Evolutionary conservation across 2,888 invertebrate genomes (phyloP).

Genomic region (Zygothrica quintamaculata): DNA sequence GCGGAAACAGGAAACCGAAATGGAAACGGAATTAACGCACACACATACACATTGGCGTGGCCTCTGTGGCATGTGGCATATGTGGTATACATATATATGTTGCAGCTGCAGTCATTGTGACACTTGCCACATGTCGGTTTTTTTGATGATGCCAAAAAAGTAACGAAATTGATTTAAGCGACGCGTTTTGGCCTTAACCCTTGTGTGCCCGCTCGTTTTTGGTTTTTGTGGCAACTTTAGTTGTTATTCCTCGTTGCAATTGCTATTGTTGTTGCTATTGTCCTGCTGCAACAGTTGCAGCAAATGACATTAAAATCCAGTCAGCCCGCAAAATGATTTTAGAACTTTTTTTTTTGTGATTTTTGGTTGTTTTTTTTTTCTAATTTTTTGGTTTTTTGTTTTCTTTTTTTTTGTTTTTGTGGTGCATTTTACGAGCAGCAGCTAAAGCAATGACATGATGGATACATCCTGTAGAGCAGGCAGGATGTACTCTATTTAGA

Average conservation of each 20-base stretch:
- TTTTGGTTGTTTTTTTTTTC: slow-evolving; percentile 4
- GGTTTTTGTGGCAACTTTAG: slow-evolving; percentile 45
- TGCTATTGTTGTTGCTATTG: slow-evolving; percentile 2
- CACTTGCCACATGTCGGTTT: slow-evolving; percentile 70
- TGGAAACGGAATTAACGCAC: slow-evolving; percentile 59
- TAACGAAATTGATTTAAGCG: slow-evolving; percentile 70
- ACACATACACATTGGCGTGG: slow-evolving; percentile 42
- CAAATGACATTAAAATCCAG: slow-evolving; percentile 73
- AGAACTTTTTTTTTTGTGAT: slow-evolving; percentile 33
- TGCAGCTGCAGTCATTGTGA: slow-evolving; percentile 33
- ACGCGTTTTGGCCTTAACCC: slow-evolving; percentile 22
- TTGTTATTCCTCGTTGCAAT: slow-evolving; percentile 14
- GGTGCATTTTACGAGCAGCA: slow-evolving; percentile 36
- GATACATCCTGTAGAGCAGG: too few species aligned
- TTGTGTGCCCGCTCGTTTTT: slow-evolving; percentile 18
- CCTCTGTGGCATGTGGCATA: slow-evolving; percentile 47
- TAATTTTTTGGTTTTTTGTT: background rate
- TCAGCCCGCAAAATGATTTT: slow-evolving; percentile 44
- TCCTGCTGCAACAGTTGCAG: slow-evolving; percentile 57
- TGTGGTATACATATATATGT: background rate
- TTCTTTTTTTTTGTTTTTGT: slow-evolving; percentile 15
- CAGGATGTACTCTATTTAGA: too few species aligned
- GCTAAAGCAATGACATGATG: too few species aligned
- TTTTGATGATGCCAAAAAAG: slow-evolving; percentile 27
- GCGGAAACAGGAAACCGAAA: slow-evolving; percentile 47